Conservation (phyloP, 2,888 invertebrate genomes). For the Calameuta idolon region DNA sequence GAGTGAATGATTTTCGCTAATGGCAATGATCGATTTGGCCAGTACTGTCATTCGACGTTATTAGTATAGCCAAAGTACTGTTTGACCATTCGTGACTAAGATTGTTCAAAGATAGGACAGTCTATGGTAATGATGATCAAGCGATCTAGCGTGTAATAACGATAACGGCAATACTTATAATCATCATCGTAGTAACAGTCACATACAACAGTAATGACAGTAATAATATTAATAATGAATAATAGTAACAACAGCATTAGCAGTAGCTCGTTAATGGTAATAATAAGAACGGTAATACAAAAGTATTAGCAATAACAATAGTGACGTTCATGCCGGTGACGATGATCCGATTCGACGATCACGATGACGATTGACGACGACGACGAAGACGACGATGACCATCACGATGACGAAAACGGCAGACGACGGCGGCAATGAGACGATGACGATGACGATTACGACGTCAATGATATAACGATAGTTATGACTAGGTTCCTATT, state of each 20-base stretch:
- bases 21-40: background rate
- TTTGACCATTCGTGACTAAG: background rate
- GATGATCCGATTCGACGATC: background rate
- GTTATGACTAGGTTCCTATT: slow-evolving; percentile 57
- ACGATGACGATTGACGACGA: slow-evolving; percentile 5
- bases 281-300: slow-evolving; percentile 36
- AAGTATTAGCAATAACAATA: slow-evolving; percentile 21
- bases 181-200: slow-evolving; percentile 36
- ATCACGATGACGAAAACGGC: slow-evolving; percentile 9
- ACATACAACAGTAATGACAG: slow-evolving; percentile 12
- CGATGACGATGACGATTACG: slow-evolving; percentile 12
- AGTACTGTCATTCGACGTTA: background rate
- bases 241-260: slow-evolving; percentile 38
- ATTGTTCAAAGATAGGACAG: background rate
- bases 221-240: slow-evolving; percentile 24
- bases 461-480: slow-evolving; percentile 22
- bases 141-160: background rate
- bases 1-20: background rate
- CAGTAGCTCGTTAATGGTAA: slow-evolving; percentile 38
- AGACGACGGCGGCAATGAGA: slow-evolving; percentile 13
- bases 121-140: background rate
- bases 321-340: slow-evolving; percentile 17
- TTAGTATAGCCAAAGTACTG: background rate
- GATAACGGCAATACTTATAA: slow-evolving; percentile 27
- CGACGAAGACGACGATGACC: slow-evolving; percentile 4